Evolutionary conservation across 1,140 invertebrate species (phyloP).

Genomic region (Zaprionus ghesquierei): DNA sequence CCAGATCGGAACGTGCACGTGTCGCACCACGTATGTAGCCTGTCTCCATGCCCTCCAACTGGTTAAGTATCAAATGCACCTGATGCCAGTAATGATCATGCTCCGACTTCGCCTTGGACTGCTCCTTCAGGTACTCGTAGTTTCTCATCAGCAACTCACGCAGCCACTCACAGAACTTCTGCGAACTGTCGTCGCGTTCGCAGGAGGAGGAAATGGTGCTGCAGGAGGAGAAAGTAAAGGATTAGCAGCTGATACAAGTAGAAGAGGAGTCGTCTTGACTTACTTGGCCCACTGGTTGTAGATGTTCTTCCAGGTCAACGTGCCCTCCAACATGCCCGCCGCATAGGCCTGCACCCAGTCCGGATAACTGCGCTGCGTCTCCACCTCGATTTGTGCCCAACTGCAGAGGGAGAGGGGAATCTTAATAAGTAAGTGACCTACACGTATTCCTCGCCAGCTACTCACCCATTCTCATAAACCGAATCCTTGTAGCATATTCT

Average conservation of each 20-base stretch:
- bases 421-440: neutral
- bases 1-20: slow-evolving; percentile 85
- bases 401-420: slow-evolving; percentile 79
- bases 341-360: slow-evolving; percentile 92
- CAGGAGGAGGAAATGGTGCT: slow-evolving; percentile 88
- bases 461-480: slow-evolving; percentile 87
- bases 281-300: slow-evolving; percentile 89
- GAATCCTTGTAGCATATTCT: slow-evolving; percentile 88
- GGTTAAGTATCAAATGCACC: slow-evolving; percentile 88
- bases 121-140: slow-evolving; percentile 87
- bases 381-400: slow-evolving; percentile 91
- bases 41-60: slow-evolving; percentile 87
- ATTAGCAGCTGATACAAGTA: neutral
- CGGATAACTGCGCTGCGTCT: slow-evolving; percentile 88
- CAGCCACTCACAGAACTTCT: slow-evolving; percentile 77
- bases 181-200: slow-evolving; percentile 84
- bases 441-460: neutral
- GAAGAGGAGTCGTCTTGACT: neutral
- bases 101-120: slow-evolving; percentile 86
- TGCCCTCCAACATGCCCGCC: slow-evolving; percentile 94
- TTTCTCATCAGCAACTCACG: slow-evolving; percentile 82
- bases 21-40: slow-evolving; percentile 88
- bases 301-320: slow-evolving; percentile 91
- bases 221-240: neutral
- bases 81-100: slow-evolving; percentile 86